Conservation (phyloP, 2,888 invertebrate genomes). For the Idaea straminata region DNA sequence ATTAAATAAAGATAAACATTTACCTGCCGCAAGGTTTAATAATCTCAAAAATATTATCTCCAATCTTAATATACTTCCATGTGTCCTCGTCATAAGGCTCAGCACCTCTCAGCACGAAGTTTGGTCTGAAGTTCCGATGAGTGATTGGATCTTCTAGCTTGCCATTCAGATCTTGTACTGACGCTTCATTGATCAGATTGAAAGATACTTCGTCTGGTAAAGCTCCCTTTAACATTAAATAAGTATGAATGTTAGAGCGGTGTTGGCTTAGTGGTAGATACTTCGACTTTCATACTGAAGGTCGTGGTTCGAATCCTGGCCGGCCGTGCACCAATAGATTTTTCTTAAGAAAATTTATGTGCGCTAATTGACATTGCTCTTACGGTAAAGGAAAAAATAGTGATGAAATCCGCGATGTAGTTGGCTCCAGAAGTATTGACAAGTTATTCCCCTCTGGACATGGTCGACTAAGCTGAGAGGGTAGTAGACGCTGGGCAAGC, state of each 20-base stretch:
- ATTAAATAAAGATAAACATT: neutral
- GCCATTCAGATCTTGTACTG: conserved; percentile 83
- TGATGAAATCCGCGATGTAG: too few species aligned
- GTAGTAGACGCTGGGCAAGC: too few species aligned
- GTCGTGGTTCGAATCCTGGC: too few species aligned
- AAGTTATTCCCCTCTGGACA: too few species aligned
- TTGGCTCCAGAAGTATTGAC: too few species aligned
- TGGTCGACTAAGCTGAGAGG: too few species aligned
- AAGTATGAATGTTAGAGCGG: neutral
- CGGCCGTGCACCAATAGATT: too few species aligned
- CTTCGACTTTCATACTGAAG: too few species aligned
- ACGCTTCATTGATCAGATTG: conserved; percentile 83
- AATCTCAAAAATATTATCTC: conserved; percentile 81
- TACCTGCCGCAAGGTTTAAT: conserved; percentile 84
- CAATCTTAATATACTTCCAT: conserved; percentile 87
- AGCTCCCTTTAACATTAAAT: conserved; percentile 73
- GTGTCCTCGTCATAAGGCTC: conserved; percentile 83
- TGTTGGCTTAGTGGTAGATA: too few species aligned
- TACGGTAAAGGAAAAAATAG: too few species aligned
- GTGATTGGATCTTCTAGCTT: conserved; percentile 74
- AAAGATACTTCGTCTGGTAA: conserved; percentile 85
- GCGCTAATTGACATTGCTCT: too few species aligned
- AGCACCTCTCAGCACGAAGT: conserved; percentile 83
- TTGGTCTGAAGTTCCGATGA: conserved; percentile 83
- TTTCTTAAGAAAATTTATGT: too few species aligned